Conservation (phyloP, 2,797 vertebrate genomes). For the Hemibagrus guttatus region DNA sequence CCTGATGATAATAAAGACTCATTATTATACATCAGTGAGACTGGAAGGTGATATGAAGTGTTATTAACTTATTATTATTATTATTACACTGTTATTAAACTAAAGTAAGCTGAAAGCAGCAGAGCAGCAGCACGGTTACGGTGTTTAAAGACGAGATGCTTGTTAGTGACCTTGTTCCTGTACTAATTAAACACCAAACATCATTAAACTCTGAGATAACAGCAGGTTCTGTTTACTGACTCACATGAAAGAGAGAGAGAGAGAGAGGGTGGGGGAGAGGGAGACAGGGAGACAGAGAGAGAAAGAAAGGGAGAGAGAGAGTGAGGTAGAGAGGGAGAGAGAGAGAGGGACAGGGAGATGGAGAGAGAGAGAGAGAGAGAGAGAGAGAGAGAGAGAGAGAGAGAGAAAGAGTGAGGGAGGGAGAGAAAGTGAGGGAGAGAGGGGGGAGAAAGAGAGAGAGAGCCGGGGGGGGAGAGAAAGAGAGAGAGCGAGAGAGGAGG, state of each 20-base stretch:
- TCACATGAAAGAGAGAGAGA: not conserved
- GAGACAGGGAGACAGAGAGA: not conserved
- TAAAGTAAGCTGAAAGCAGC: not conserved
- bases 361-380: not conserved
- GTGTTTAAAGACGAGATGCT: not conserved
- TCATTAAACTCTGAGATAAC: not conserved
- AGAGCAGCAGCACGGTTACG: not conserved
- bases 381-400: not conserved
- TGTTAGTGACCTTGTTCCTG: not conserved
- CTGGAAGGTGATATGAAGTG: not conserved
- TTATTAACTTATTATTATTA: not conserved
- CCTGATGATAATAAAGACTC: not conserved
- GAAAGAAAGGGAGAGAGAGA: no score
- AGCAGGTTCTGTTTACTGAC: not conserved
- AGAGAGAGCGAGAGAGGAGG: not conserved
- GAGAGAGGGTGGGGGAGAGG: not conserved
- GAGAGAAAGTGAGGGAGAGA: no score
- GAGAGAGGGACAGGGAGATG: not conserved
- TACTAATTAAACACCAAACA: not conserved
- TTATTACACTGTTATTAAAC: not conserved
- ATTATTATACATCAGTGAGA: not conserved
- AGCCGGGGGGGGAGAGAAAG: not conserved
- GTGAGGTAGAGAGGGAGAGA: not conserved
- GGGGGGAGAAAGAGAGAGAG: not conserved
- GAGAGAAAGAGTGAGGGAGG: not conserved